These are phyloP conservation scores for Myotis davidii DNA, from an alignment of 2,113 vertebrate species.

Conservation along the genomic window DNA sequence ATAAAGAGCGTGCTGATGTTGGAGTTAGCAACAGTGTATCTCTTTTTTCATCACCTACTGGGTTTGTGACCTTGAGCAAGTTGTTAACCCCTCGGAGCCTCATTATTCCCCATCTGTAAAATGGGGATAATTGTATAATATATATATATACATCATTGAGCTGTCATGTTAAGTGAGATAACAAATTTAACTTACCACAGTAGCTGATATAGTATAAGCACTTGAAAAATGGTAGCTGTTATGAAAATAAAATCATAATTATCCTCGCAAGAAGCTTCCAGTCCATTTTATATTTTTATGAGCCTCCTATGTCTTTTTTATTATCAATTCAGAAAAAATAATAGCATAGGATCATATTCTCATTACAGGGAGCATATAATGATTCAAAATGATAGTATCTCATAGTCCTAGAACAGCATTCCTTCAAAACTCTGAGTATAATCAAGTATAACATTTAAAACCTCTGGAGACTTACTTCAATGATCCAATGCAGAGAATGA, in stretches of 20 bases:
- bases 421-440: not conserved
- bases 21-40: not conserved
- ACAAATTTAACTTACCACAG: not conserved
- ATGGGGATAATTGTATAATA: not conserved
- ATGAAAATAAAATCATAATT: slow-evolving; percentile 26
- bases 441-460: not conserved
- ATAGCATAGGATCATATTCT: not conserved
- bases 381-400: not conserved
- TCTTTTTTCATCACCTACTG: not conserved
- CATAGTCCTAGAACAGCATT: not conserved
- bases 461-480: not conserved
- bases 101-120: not conserved
- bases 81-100: not conserved
- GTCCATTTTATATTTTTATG: not conserved
- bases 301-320: not conserved
- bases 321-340: not conserved
- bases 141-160: not conserved
- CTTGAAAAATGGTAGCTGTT: not conserved
- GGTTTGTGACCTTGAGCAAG: not conserved
- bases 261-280: not conserved
- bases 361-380: not conserved
- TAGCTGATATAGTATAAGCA: not conserved
- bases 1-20: not conserved
- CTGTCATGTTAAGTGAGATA: not conserved
- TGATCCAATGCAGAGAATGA: not conserved